Base-by-base conservation (phyloP, 2,888 invertebrate genomes). In the Diplolepis rosae region DNA sequence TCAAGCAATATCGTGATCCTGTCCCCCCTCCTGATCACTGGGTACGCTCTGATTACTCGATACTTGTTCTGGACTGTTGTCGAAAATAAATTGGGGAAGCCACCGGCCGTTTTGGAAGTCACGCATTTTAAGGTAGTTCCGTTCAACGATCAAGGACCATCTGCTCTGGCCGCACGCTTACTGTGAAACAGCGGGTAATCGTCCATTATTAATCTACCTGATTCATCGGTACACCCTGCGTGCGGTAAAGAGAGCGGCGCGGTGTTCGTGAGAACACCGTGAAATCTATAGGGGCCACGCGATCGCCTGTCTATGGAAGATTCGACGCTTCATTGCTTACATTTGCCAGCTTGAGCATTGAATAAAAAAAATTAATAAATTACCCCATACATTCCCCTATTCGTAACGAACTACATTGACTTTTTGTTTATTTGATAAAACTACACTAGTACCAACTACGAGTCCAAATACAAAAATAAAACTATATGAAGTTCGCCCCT, bases 151-250 rank as follows among this genome's bases (percentile, higher is more conserved):
- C 48, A 48, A 48, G 48, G 48, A 22, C 48, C 48, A 48, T 48
- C 48, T 48, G 48, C 22, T 48, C 22, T 48, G 48, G 48, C 48
- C 48, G 48, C 48, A 48, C 48, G 48, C 48, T 48, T 48, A 22
- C 48, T 48, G 48, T 48, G 48, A 48, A 48, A 48, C 48, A 48
- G 48, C 48, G 48, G 48, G 22, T 48, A 48, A 48, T 48, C 48
- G 48, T 48, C 48, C 18, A 48, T 48, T 48, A 48, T 48, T 48
- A 48, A 48, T 48, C 48, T 48, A 48, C 48, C 48, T 48, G 48
- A 48, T 48, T 48, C 48, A 48, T 48, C 48, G 48, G 22, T 48
- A 48, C 48, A 48, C 48, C 22, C 48, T 48, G 48, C 48, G 48
- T 48, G 48, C 48, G 22, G 48, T 18, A 48, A 48, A 48, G 48